Evolutionary conservation across 1,140 invertebrate genomes (phyloP), one percentile per base, ranked within the genome.

Genomic region (Cherax destructor): DNA sequence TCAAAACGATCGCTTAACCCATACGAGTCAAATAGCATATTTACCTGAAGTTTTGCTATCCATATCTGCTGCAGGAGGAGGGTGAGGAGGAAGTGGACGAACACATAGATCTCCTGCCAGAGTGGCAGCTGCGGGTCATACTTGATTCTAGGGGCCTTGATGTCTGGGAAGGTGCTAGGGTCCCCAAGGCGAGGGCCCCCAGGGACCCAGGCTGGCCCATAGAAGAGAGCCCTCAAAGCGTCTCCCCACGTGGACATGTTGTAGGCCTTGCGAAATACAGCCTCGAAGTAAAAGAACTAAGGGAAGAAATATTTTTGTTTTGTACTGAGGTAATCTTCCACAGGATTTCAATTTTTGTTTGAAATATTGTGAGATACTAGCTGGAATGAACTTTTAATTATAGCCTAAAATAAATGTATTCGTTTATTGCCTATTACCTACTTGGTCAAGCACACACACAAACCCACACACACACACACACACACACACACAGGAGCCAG

Each of bases 71-170:
- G 88, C 21, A 91, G 10, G 18, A 91, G 47, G 24, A 97, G 93
- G 0, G 97, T 95, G 2, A 97, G 93, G 56, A 95, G 93, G 94
- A 97, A 97, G 94, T 98, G 97, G 0, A 96, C 65, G 10, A 96
- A 94, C 11, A 97, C 94, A 93, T 98, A 98, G 0, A 96, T 56
- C 91, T 96, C 97, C 92, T 96, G 96, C 96, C 96, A 97, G 0
- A 94, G 77, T 0, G 97, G 96, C n/a, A 97, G 94, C 86, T 94
- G 93, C 0, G 96, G 96, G 94, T 97, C 95, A 93, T 96, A 97
- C 93, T 97, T 97, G 41, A 69, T 13, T 47, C 91, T 83, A 7
- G 83, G 88, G 21, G 87, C 88, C 59, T 59, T 78, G 10, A 95
- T 94, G 92, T 95, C 93, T 21, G 95, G 95, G 41, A 95, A 92